These are phyloP conservation scores for Leucoraja ocellata DNA, from an alignment of 2,797 vertebrate genomes.

Conservation along the genomic window DNA sequence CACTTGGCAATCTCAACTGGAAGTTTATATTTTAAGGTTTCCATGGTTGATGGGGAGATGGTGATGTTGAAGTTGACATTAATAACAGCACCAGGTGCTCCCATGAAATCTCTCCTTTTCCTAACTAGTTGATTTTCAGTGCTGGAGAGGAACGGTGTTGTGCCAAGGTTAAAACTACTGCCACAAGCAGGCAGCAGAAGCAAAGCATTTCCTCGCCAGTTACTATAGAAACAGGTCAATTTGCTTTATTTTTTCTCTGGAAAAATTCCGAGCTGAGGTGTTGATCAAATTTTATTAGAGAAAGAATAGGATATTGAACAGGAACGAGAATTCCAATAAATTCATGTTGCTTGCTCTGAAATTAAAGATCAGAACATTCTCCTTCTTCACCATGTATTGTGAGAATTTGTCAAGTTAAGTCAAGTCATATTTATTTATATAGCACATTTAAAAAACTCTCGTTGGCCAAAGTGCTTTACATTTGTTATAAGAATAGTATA, in stretches of 20 bases:
- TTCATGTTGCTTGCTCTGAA: background rate
- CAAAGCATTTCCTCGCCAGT: constrained; percentile 42
- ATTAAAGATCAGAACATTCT: background rate
- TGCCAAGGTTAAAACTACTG: constrained; percentile 44
- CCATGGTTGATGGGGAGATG: background rate
- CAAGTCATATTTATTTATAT: no score
- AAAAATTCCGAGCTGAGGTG: background rate
- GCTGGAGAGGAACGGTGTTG: constrained; percentile 42
- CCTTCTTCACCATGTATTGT: background rate
- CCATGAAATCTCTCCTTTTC: constrained; percentile 39
- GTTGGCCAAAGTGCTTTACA: no score
- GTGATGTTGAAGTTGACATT: constrained; percentile 41
- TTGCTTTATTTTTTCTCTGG: constrained; percentile 23
- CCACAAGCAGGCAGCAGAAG: constrained; percentile 40
- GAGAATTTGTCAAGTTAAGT: background rate
- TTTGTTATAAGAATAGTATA: no score
- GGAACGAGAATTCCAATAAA: background rate
- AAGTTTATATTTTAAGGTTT: background rate
- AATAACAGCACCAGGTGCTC: constrained; percentile 43
- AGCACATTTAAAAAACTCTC: no score
- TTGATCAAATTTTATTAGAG: constrained; percentile 6
- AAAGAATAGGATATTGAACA: background rate
- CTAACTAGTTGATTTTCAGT: constrained; percentile 42
- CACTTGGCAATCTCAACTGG: background rate
- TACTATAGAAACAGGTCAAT: constrained; percentile 46